Conservation (phyloP, 2,888 invertebrate species). For the Phaedon cochleariae region DNA sequence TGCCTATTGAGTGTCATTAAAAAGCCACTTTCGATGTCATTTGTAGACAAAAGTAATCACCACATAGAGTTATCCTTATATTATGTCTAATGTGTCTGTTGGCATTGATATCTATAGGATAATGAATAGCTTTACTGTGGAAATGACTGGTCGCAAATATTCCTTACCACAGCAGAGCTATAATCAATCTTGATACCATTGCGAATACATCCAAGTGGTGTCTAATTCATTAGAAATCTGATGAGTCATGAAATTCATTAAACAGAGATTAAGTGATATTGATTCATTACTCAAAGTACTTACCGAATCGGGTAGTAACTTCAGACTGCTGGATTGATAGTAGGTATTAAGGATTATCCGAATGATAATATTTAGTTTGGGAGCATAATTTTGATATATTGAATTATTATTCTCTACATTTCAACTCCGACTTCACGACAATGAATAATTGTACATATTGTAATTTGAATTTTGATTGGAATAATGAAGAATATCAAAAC, state of each 20-base stretch:
- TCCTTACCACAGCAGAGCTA: background rate
- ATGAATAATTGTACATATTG: too few species aligned
- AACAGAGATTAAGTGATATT: slow-evolving; percentile 45
- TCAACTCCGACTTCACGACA: too few species aligned
- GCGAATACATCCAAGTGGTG: slow-evolving; percentile 38
- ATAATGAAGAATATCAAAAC: too few species aligned
- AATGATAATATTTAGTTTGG: too few species aligned
- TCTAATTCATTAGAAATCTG: slow-evolving; percentile 47
- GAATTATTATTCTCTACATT: too few species aligned
- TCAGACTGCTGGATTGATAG: background rate
- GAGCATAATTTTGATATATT: too few species aligned
- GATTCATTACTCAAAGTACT: slow-evolving; percentile 37
- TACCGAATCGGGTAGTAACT: background rate
- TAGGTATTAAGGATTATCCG: background rate
- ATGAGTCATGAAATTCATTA: slow-evolving; percentile 47
- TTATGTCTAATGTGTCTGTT: too few species aligned
- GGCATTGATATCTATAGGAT: background rate
- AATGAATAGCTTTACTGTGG: background rate
- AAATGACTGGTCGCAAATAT: background rate
- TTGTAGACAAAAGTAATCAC: too few species aligned
- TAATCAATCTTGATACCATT: slow-evolving; percentile 45
- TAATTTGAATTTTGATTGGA: too few species aligned
- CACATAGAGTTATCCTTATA: too few species aligned
- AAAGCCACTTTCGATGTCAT: too few species aligned
- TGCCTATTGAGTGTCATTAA: too few species aligned